Conservation (phyloP, 2,797 vertebrate genomes). For the Scyliorhinus canicula region DNA sequence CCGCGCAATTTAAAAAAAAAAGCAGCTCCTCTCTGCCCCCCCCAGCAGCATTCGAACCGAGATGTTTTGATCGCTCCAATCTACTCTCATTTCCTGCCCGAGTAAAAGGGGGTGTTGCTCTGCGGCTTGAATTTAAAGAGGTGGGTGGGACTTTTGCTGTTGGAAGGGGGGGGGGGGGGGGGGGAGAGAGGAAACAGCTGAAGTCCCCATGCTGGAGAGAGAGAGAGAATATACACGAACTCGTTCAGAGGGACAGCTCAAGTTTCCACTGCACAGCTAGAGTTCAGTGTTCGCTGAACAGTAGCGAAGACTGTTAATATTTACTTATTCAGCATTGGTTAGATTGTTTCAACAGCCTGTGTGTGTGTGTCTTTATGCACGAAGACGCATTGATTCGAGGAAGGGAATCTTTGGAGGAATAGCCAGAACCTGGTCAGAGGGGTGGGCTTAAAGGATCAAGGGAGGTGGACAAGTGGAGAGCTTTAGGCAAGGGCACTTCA, state of each 20-base stretch:
- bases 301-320: not conserved
- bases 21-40: not conserved
- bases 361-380: not conserved
- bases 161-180: not conserved
- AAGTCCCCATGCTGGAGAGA: not conserved
- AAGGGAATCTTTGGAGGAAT: not conserved
- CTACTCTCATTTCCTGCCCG: conserved; percentile 15
- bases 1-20: not conserved
- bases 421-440: not conserved
- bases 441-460: not conserved
- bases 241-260: not conserved
- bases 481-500: not conserved
- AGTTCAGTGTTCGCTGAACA: not conserved
- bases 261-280: not conserved
- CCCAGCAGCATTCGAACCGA: not conserved
- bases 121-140: conserved; percentile 32
- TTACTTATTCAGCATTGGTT: not conserved
- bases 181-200: not conserved
- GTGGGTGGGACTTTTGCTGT: conserved; percentile 11
- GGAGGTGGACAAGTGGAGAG: not conserved
- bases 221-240: not conserved
- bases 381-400: not conserved
- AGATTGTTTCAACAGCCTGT: not conserved
- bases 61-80: conserved; percentile 6
- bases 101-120: not conserved